Conservation (phyloP, 1,140 invertebrate genomes). For the Caerostris extrusa region DNA sequence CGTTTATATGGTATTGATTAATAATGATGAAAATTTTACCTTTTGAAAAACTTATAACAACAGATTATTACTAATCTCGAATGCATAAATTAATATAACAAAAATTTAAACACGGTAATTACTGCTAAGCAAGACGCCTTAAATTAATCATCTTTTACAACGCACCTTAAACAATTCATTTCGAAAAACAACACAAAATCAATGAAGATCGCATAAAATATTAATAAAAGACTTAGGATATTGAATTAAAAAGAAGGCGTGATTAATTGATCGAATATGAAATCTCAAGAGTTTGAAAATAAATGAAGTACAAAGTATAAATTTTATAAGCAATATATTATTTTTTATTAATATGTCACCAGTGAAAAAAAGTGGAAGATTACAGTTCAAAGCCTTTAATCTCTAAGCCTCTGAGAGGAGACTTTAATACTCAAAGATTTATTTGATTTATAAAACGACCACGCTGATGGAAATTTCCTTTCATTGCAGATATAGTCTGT, state of each 20-base stretch:
- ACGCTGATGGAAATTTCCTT: constrained; percentile 13
- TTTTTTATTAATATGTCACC: constrained; percentile 29
- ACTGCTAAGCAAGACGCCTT: too few relatives aligned
- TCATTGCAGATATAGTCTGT: neutral
- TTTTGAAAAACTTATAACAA: too few relatives aligned
- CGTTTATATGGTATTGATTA: too few relatives aligned
- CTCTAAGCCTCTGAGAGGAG: constrained; percentile 9
- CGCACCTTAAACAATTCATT: too few relatives aligned
- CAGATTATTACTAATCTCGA: too few relatives aligned
- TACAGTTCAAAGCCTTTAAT: constrained; percentile 25
- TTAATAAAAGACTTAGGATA: too few relatives aligned
- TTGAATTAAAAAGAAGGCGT: neutral
- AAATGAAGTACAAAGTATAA: constrained; percentile 23
- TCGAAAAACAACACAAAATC: too few relatives aligned
- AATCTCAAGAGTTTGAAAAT: neutral
- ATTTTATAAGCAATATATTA: neutral
- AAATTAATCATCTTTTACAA: too few relatives aligned
- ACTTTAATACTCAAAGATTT: constrained; percentile 35
- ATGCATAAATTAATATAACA: too few relatives aligned
- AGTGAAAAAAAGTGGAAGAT: neutral
- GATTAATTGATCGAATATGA: neutral
- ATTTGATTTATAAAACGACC: constrained; percentile 29
- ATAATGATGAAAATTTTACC: too few relatives aligned
- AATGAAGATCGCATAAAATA: too few relatives aligned
- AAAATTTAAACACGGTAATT: too few relatives aligned